These are phyloP conservation scores for Sceloporus tristichus DNA, from an alignment of 2,113 vertebrate genomes.

Conservation along the genomic window DNA sequence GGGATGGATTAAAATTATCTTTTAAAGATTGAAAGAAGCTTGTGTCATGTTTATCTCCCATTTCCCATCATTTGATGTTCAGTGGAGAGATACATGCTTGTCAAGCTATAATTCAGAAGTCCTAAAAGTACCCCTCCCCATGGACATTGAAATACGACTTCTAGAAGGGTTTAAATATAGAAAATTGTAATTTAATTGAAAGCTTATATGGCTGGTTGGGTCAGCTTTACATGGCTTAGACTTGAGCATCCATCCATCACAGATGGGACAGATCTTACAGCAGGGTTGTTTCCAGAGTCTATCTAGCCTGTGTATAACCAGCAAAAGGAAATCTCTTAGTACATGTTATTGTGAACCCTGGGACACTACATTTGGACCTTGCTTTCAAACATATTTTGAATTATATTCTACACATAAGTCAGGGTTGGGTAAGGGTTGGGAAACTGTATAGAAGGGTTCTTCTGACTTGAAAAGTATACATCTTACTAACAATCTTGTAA, in stretches of 20 bases:
- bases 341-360: constrained; percentile 78
- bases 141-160: constrained; percentile 48
- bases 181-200: constrained; percentile 59
- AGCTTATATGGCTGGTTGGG: constrained; percentile 59
- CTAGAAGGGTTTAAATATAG: constrained; percentile 33
- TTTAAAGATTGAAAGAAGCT: not conserved
- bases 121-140: not conserved
- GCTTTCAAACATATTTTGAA: constrained; percentile 71
- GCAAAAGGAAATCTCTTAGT: constrained; percentile 70
- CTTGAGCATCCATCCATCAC: constrained; percentile 62
- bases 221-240: constrained; percentile 63
- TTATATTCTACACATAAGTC: constrained; percentile 72
- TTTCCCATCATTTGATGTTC: not conserved
- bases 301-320: constrained; percentile 64
- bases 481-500: constrained; percentile 83
- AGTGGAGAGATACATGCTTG: too few relatives aligned
- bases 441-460: constrained; percentile 74
- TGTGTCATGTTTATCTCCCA: too few relatives aligned
- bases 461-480: constrained; percentile 80
- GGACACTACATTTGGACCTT: constrained; percentile 77
- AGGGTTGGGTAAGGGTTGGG: constrained; percentile 72
- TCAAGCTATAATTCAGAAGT: not conserved
- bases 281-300: constrained; percentile 70
- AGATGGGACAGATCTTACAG: constrained; percentile 71
- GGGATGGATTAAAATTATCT: not conserved